Evolutionary conservation across 2,797 vertebrate genomes (phyloP).

Genomic region (Malurus leucopterus): DNA sequence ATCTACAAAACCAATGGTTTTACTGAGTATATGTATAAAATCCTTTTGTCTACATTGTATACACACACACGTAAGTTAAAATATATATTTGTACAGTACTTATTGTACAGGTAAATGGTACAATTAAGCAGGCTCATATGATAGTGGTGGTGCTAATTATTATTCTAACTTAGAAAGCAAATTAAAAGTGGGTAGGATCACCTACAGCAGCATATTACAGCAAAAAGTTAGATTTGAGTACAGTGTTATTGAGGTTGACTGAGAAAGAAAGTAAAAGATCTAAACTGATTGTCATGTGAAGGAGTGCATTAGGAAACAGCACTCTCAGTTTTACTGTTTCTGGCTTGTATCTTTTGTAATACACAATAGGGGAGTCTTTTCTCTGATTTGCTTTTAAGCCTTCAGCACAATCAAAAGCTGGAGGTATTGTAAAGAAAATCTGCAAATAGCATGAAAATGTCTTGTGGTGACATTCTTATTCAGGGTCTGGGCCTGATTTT

Average conservation of each 20-base stretch:
- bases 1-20: not conserved
- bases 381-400: slow-evolving; percentile 60
- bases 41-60: not conserved
- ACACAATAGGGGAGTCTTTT: slow-evolving; percentile 46
- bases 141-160: not conserved
- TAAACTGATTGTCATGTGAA: slow-evolving; percentile 49
- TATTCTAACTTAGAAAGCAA: not conserved
- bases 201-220: not conserved
- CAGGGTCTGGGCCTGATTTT: slow-evolving; percentile 42
- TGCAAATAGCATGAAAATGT: slow-evolving; percentile 50
- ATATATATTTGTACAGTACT: not conserved
- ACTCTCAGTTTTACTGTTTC: slow-evolving; percentile 41
- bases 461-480: slow-evolving; percentile 55
- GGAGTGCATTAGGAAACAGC: slow-evolving; percentile 43
- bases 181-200: not conserved
- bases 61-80: not conserved
- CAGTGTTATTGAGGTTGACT: not conserved
- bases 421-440: slow-evolving; percentile 56
- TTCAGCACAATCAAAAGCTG: slow-evolving; percentile 54
- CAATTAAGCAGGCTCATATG: not conserved
- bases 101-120: not conserved
- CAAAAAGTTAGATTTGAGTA: not conserved
- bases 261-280: slow-evolving; percentile 6
- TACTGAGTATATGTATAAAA: not conserved
- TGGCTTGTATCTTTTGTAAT: slow-evolving; percentile 49